Base-by-base conservation (phyloP, 30 jellyfish, hydroid and myxozoan species). In the Aurelia coerulea region DNA sequence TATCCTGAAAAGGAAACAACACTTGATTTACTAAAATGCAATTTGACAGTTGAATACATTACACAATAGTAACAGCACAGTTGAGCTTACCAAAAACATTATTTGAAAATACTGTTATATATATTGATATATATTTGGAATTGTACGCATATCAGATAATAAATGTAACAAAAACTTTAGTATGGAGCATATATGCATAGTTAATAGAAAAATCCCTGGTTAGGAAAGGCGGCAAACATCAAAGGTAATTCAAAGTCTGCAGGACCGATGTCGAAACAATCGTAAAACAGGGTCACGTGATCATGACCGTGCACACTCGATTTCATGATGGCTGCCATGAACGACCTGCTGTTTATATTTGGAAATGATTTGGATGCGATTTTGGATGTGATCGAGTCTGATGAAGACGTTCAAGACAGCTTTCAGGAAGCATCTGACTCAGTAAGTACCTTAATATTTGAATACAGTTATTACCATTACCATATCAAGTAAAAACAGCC, bases 301-400 rank as follows among this genome's bases (percentile, higher is more conserved):
- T 46, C 88, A 19, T 77, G 88, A 77, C 77, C 88, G 88, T 77
- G 88, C 88, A 59, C 88, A 77, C 65, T n/a, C 34, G 23, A 42
- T 23, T 52, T 15, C 74, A 77, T 23, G 37, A 68, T 67, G 76
- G 76, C 90, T 50, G 46, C 74, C 31, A 23, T 63, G 33, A 69
- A 31, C 31, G 78, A 82, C 77, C 16, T 53, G 58, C 33, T 79
- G 53, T 82, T 46, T 58, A 12, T 67, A 15, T 68, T 82, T 56
- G 86, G 86, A 17, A 78, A 83, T 16, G 81, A 83, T 71, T 7
- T 68, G 17, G 86, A 70, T 71, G 92, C 85, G 35, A 58, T 83
- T 29, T 83, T 83, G 78, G 86, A 83, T 60, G 77, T 70, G 58
- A 17, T 83, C 33, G 92, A 83, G 35, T 58, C 68, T 33, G 78